phyloP scores from a whole-genome alignment of 2,888 invertebrate genomes.

The Chelonus formosanus region DNA sequence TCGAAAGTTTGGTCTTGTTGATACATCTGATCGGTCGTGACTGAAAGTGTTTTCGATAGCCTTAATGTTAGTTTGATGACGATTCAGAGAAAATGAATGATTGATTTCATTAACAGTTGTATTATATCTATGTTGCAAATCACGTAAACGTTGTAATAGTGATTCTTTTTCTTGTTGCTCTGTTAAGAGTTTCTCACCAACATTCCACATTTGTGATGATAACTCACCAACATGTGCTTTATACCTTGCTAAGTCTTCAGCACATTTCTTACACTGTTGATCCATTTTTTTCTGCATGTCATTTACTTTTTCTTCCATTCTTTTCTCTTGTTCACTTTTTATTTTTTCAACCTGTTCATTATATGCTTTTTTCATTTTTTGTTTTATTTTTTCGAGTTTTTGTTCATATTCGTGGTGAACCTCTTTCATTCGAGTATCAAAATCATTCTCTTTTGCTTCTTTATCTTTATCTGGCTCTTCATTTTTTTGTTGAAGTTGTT shows the following conservation, averaged over 20 bases:
- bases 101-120: conserved; percentile 23
- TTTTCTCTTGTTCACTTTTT: conserved; percentile 69
- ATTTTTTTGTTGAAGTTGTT: conserved; percentile 2
- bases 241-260: conserved; percentile 65
- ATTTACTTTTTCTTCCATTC: conserved; percentile 66
- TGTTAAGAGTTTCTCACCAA: conserved; percentile 71
- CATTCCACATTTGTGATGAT: conserved; percentile 71
- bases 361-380: conserved; percentile 75
- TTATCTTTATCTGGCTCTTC: no score
- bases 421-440: conserved; percentile 64
- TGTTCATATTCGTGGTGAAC: conserved; percentile 75
- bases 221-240: conserved; percentile 68
- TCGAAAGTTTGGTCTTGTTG: conserved; percentile 34
- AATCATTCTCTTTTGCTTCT: conserved; percentile 39
- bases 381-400: conserved; percentile 81
- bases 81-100: conserved; percentile 15
- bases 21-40: conserved; percentile 36
- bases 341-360: conserved; percentile 71
- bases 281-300: conserved; percentile 54
- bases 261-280: conserved; percentile 56
- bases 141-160: conserved; percentile 61
- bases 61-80: conserved; percentile 32
- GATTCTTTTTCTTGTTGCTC: conserved; percentile 70
- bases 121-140: conserved; percentile 38
- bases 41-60: conserved; percentile 50